phyloP scores from a whole-genome alignment of 2,113 vertebrate species.

The Epinephelus cyanopodus region DNA sequence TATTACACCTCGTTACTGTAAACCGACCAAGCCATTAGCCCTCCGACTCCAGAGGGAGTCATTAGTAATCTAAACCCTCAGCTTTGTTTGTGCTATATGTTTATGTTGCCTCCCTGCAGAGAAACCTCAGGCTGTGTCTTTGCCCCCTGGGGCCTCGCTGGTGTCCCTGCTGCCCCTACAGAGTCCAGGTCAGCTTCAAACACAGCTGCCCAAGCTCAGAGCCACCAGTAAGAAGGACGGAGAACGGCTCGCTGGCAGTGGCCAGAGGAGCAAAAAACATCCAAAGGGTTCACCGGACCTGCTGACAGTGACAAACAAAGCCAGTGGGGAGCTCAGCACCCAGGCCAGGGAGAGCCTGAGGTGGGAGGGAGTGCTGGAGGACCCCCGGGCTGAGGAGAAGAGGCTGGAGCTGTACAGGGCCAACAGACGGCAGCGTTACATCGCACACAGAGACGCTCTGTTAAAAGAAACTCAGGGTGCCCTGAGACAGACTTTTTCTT shows the following conservation, averaged over 20 bases:
- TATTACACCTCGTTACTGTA: slow-evolving; percentile 43
- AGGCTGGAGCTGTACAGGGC: slow-evolving; percentile 85
- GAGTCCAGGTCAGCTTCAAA: slow-evolving; percentile 6
- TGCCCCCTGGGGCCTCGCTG: slow-evolving; percentile 34
- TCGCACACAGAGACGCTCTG: slow-evolving; percentile 79
- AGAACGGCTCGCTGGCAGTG: slow-evolving; percentile 5
- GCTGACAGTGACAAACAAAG: neutral
- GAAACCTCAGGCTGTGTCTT: slow-evolving; percentile 66
- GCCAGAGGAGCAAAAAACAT: slow-evolving; percentile 38
- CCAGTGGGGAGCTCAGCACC: slow-evolving; percentile 22
- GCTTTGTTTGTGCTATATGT: slow-evolving; percentile 37
- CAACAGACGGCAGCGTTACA: slow-evolving; percentile 88
- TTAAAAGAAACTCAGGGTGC: slow-evolving; percentile 27
- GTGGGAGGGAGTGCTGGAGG: slow-evolving; percentile 89
- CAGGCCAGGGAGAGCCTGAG: slow-evolving; percentile 84
- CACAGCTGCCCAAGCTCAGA: slow-evolving; percentile 47
- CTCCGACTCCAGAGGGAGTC: slow-evolving; percentile 27
- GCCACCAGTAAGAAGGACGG: slow-evolving; percentile 22
- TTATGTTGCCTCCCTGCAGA: slow-evolving; percentile 73
- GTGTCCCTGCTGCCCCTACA: slow-evolving; percentile 21
- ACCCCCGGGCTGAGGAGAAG: slow-evolving; percentile 87
- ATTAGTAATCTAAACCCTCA: slow-evolving; percentile 50
- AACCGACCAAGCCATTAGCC: slow-evolving; percentile 35
- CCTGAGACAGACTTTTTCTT: slow-evolving; percentile 6
- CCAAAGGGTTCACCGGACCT: slow-evolving; percentile 23